Percentiles rank a stretch among this genome's conserved stretches.
Conservation (phyloP, 2,888 invertebrate species). For the Brachylomia viminalis region DNA sequence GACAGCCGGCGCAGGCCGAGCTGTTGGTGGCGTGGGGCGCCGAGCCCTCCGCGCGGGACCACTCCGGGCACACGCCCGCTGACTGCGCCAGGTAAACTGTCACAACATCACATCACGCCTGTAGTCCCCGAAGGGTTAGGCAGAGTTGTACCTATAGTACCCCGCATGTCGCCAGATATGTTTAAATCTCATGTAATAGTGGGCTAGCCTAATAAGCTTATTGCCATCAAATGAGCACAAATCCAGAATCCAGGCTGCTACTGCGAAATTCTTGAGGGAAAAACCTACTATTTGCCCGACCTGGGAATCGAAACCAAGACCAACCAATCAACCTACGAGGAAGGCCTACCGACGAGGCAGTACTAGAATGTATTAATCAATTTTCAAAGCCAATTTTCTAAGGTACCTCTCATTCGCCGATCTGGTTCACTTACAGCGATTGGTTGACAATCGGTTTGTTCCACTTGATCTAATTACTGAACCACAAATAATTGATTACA, state of each 20-base stretch:
- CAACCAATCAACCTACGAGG: too few species aligned
- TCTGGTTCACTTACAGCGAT: background rate
- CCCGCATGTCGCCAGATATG: background rate
- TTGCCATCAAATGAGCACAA: too few species aligned
- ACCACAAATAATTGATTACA: conserved; percentile 9
- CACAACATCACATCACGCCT: too few species aligned
- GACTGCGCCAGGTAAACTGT: conserved; percentile 91
- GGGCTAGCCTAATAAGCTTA: too few species aligned
- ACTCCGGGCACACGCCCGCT: conserved; percentile 93
- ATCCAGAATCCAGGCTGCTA: too few species aligned
- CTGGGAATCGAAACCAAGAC: background rate
- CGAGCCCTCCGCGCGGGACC: conserved; percentile 96
- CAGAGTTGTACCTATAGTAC: background rate
- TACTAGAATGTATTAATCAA: too few species aligned
- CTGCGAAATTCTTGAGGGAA: too few species aligned
- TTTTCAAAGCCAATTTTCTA: too few species aligned
- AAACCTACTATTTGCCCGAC: too few species aligned
- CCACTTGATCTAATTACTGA: background rate
- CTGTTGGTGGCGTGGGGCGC: conserved; percentile 98
- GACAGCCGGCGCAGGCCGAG: conserved; percentile 97
- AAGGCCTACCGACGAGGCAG: background rate
- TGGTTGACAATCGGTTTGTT: background rate
- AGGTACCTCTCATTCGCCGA: background rate
- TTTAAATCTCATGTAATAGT: too few species aligned
- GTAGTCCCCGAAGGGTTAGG: too few species aligned